phyloP scores from a whole-genome alignment of 2,113 vertebrate species.

The Seriola quinqueradiata region DNA sequence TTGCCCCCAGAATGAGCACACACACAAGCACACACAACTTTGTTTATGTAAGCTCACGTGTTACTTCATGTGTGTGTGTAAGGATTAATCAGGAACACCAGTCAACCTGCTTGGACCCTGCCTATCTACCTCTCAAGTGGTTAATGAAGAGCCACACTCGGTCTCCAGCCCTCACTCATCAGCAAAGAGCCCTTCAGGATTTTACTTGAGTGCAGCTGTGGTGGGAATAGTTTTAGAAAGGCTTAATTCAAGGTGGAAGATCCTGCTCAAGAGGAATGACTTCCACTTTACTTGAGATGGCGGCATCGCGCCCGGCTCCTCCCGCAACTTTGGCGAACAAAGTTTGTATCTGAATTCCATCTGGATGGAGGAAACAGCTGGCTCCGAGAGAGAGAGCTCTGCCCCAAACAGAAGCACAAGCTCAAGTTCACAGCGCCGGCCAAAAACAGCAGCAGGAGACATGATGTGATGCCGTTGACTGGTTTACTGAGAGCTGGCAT shows the following conservation, averaged over 20 bases:
- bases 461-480: conserved; percentile 1
- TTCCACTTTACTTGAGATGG: conserved; percentile 33
- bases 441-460: conserved; percentile 40
- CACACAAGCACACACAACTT: background rate
- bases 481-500: conserved; percentile 17
- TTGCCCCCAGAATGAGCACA: background rate
- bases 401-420: conserved; percentile 18
- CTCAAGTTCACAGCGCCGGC: conserved; percentile 17
- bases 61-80: background rate
- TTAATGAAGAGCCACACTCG: conserved; percentile 24
- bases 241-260: conserved; percentile 41
- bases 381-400: conserved; percentile 7
- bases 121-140: conserved; percentile 1
- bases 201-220: conserved; percentile 18
- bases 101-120: background rate
- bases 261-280: conserved; percentile 29
- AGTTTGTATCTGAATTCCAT: conserved; percentile 29
- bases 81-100: conserved; percentile 4
- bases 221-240: conserved; percentile 29
- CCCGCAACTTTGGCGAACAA: conserved; percentile 19
- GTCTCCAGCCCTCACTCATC: background rate
- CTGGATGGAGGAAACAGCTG: conserved; percentile 35
- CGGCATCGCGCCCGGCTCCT: background rate
- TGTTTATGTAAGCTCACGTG: background rate
- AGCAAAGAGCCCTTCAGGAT: conserved; percentile 34